These are phyloP conservation scores for Mus spicilegus DNA, from an alignment of 2,113 vertebrate species.

Conservation along the genomic window DNA sequence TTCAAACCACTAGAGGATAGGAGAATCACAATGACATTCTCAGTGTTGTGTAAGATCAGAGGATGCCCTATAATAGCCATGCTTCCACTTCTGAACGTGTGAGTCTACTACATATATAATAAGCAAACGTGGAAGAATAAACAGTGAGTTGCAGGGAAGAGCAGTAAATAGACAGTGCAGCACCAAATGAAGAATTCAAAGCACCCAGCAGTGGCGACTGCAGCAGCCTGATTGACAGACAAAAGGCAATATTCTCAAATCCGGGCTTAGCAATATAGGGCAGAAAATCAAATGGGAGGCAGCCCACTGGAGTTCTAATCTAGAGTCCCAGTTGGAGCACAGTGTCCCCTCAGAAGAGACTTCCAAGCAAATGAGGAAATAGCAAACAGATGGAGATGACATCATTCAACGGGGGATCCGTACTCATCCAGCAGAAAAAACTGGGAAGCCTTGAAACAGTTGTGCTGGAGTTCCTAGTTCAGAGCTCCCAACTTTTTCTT, in stretches of 20 bases:
- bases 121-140: neutral
- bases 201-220: too few relatives aligned
- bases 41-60: neutral
- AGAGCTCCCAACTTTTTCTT: neutral
- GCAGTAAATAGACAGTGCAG: neutral
- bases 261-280: neutral
- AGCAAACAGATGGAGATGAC: neutral
- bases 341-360: too few relatives aligned
- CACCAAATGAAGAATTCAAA: neutral
- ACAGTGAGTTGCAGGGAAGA: neutral
- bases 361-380: neutral
- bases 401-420: neutral
- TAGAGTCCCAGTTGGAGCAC: neutral
- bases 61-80: neutral
- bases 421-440: neutral
- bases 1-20: too few relatives aligned
- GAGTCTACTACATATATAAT: neutral
- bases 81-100: neutral
- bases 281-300: neutral
- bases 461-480: neutral
- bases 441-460: neutral
- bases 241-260: too few relatives aligned
- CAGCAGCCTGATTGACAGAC: neutral
- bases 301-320: neutral
- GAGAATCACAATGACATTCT: neutral